These are phyloP conservation scores for Salvelinus sp. DNA, from an alignment of 2,113 vertebrate species.

Conservation along the genomic window DNA sequence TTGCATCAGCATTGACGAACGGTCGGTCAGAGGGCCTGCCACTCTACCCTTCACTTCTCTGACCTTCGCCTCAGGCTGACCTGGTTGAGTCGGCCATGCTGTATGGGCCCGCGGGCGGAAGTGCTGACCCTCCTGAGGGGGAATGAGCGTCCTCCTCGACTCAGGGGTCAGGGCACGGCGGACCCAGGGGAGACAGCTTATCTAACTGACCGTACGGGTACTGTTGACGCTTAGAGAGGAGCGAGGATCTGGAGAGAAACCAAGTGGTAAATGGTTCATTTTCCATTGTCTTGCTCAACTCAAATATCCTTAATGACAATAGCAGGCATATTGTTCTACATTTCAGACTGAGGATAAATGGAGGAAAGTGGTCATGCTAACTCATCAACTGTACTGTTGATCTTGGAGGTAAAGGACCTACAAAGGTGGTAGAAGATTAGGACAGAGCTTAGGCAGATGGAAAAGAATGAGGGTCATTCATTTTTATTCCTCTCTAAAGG, in stretches of 20 bases:
- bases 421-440: neutral
- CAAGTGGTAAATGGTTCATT: neutral
- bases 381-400: constrained; percentile 37
- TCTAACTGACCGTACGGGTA: constrained; percentile 75
- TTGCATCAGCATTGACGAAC: constrained; percentile 23
- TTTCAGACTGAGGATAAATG: neutral
- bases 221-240: constrained; percentile 72
- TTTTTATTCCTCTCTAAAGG: neutral
- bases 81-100: constrained; percentile 81
- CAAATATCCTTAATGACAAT: neutral
- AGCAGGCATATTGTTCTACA: neutral
- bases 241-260: constrained; percentile 54
- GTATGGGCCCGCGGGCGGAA: constrained; percentile 81
- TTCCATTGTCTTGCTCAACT: neutral
- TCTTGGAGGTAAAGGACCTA: constrained; percentile 32
- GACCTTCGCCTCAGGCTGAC: constrained; percentile 38
- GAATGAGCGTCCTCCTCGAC: constrained; percentile 62
- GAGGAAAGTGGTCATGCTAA: neutral
- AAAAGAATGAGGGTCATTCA: neutral
- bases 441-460: constrained; percentile 10
- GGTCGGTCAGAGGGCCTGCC: neutral
- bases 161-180: constrained; percentile 58
- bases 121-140: constrained; percentile 72
- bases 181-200: constrained; percentile 61
- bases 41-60: constrained; percentile 2